Conservation (phyloP, 2,888 invertebrate genomes). For the Drymonia ruficornis region DNA sequence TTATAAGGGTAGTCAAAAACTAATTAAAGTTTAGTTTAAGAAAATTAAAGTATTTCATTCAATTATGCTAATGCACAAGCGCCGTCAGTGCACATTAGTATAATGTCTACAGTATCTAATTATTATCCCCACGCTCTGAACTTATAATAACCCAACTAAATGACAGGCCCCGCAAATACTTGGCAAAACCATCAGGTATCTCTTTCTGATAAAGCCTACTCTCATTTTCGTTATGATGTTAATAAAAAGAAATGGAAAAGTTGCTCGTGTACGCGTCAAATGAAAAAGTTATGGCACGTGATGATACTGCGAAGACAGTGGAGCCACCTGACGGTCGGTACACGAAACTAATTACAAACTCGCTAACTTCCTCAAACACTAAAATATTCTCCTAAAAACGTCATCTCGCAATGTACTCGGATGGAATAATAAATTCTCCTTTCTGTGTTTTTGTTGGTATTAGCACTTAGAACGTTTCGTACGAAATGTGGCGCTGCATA, state of each 20-base stretch:
- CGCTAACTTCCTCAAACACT: conserved; percentile 78
- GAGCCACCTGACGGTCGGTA: conserved; percentile 70
- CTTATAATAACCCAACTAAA: conserved; percentile 40
- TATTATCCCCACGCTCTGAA: conserved; percentile 15
- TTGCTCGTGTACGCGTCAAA: conserved; percentile 79
- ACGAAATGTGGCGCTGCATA: neutral
- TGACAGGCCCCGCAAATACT: conserved; percentile 49
- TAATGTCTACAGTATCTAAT: neutral
- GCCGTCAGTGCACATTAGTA: conserved; percentile 33
- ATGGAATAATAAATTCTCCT: conserved; percentile 68
- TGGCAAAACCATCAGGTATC: conserved; percentile 73
- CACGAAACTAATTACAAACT: conserved; percentile 82
- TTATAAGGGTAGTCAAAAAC: no score
- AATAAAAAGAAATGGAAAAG: conserved; percentile 84
- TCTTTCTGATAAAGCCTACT: conserved; percentile 77
- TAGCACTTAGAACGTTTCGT: conserved; percentile 38
- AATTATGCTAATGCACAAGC: conserved; percentile 24
- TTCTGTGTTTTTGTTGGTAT: conserved; percentile 47
- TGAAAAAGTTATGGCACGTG: conserved; percentile 84
- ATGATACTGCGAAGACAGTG: conserved; percentile 76
- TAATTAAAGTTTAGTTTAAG: no score
- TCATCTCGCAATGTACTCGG: conserved; percentile 69
- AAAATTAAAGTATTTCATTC: no score
- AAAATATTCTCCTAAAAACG: conserved; percentile 83
- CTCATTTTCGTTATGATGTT: conserved; percentile 82